phyloP scores from a whole-genome alignment of 1,140 invertebrate species.

The Drosophila biarmipes region DNA sequence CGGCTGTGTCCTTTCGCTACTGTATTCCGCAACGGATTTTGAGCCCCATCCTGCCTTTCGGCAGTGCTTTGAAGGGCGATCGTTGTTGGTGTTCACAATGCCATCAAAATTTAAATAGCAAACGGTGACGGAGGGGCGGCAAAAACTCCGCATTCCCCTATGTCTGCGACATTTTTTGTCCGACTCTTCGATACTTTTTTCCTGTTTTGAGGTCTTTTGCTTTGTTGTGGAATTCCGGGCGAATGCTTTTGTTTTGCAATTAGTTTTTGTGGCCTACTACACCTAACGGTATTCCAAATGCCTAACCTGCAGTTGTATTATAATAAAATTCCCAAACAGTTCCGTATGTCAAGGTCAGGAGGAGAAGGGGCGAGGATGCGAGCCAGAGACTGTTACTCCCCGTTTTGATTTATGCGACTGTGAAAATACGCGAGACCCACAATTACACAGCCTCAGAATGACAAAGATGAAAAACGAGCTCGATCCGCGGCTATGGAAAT shows the following conservation, averaged over 20 bases:
- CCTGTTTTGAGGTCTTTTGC: neutral
- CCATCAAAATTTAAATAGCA: constrained; percentile 83
- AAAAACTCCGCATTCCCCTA: constrained; percentile 63
- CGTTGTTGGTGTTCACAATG: constrained; percentile 72
- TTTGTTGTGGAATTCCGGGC: constrained; percentile 57
- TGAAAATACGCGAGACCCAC: constrained; percentile 53
- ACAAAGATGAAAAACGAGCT: constrained; percentile 82
- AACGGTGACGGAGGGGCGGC: constrained; percentile 29
- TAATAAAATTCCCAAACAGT: neutral
- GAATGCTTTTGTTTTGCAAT: constrained; percentile 60
- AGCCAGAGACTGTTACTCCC: constrained; percentile 9
- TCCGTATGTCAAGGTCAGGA: constrained; percentile 50
- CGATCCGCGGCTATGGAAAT: constrained; percentile 79
- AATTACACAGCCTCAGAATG: constrained; percentile 50
- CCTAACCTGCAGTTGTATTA: neutral
- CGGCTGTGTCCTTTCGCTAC: constrained; percentile 51
- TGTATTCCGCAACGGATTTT: constrained; percentile 64
- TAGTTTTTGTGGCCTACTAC: constrained; percentile 46
- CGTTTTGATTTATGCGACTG: constrained; percentile 65
- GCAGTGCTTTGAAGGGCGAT: constrained; percentile 61
- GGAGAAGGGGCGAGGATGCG: neutral
- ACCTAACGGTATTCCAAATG: constrained; percentile 46
- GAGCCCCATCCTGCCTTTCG: constrained; percentile 17
- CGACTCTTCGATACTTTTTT: neutral
- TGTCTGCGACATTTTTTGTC: constrained; percentile 76